These are phyloP conservation scores for Cheilinus undulatus DNA, from an alignment of 2,113 vertebrate genomes.

Conservation along the genomic window DNA sequence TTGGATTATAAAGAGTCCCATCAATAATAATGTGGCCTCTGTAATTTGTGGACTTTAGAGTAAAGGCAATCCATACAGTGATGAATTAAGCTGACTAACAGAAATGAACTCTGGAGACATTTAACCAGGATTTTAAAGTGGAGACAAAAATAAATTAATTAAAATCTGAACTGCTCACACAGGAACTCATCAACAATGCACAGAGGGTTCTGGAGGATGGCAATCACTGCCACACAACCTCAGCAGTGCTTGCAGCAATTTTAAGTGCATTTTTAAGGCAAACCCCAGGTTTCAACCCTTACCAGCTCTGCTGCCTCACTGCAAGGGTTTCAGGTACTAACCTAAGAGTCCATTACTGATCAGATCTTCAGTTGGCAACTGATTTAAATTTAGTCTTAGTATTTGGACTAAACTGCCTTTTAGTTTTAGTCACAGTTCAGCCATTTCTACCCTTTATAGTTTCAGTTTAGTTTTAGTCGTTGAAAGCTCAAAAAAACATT, in stretches of 20 bases:
- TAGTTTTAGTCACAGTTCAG: too few relatives aligned
- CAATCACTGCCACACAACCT: background rate
- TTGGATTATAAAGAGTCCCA: slow-evolving; percentile 35
- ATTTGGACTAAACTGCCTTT: too few relatives aligned
- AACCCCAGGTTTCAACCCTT: too few relatives aligned
- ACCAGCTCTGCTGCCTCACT: too few relatives aligned
- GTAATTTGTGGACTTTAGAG: slow-evolving; percentile 39
- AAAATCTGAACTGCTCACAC: background rate
- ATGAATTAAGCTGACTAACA: slow-evolving; percentile 27
- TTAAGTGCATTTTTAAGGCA: background rate
- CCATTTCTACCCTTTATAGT: too few relatives aligned
- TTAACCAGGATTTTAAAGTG: slow-evolving; percentile 12
- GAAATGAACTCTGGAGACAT: slow-evolving; percentile 9
- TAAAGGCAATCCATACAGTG: slow-evolving; percentile 16
- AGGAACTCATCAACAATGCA: too few relatives aligned
- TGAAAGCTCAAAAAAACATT: too few relatives aligned
- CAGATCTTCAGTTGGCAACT: too few relatives aligned
- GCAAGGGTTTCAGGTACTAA: too few relatives aligned
- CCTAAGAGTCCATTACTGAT: too few relatives aligned
- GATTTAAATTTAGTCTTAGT: too few relatives aligned
- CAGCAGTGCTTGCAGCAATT: background rate
- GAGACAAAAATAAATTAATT: slow-evolving; percentile 23
- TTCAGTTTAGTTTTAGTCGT: too few relatives aligned
- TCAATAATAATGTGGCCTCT: slow-evolving; percentile 45
- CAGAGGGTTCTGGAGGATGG: background rate